Evolutionary conservation across 1,140 invertebrate species (phyloP).

Genomic region (Drosophila ercepeae): DNA sequence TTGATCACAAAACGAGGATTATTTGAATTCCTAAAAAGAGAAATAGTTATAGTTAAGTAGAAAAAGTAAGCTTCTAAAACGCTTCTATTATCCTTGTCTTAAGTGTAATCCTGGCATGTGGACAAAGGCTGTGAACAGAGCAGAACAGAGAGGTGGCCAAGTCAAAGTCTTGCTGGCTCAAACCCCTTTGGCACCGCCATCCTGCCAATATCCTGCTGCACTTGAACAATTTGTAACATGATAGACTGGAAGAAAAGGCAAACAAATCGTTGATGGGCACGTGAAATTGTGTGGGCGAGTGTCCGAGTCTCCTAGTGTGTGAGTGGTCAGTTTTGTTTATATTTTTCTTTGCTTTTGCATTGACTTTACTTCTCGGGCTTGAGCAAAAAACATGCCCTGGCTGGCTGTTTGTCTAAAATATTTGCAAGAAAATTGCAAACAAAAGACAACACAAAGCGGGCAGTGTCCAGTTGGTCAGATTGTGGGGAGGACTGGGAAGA

Average conservation of each 20-base stretch:
- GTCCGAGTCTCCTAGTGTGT: constrained; percentile 4
- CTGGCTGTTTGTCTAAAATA: constrained; percentile 72
- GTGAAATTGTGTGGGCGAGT: constrained; percentile 4
- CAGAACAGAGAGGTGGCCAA: constrained; percentile 54
- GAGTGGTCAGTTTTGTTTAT: constrained; percentile 67
- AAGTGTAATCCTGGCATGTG: constrained; percentile 47
- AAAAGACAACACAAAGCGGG: constrained; percentile 56
- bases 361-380: constrained; percentile 57
- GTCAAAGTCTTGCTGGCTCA: constrained; percentile 52
- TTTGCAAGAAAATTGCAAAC: constrained; percentile 74
- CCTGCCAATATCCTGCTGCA: constrained; percentile 66
- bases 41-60: background rate
- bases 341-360: constrained; percentile 76
- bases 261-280: constrained; percentile 48
- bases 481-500: background rate
- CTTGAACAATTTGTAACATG: constrained; percentile 79
- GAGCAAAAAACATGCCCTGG: constrained; percentile 25
- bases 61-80: too few relatives aligned
- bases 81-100: background rate
- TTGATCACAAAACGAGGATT: too few relatives aligned
- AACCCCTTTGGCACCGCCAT: too few relatives aligned
- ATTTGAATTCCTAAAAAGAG: too few relatives aligned
- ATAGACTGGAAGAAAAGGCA: constrained; percentile 66
- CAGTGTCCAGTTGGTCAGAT: constrained; percentile 18
- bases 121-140: constrained; percentile 54